A percentile compares a stretch with the other conserved stretches of the same genome.
Conservation (phyloP, 1,140 invertebrate species). For the Matsumurasca onukii region DNA sequence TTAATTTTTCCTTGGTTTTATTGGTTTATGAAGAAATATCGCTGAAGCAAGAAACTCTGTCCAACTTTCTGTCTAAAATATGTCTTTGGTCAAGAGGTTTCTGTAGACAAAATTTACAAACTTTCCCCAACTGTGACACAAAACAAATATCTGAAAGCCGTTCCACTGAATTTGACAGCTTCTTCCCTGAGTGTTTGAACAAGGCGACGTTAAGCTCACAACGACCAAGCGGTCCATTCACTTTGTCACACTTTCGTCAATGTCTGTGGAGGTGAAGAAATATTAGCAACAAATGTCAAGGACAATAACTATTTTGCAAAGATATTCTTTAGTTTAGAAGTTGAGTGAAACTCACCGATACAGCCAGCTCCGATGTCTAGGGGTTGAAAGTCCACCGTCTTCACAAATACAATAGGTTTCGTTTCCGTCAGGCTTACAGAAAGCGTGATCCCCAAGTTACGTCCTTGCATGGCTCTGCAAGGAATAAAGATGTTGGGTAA, state of each 20-base stretch:
- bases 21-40: no score
- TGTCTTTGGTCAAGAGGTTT: no score
- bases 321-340: not conserved
- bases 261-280: slow-evolving; percentile 62
- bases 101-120: no score
- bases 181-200: slow-evolving; percentile 76
- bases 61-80: no score
- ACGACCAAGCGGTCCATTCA: slow-evolving; percentile 72
- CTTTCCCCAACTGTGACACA: no score
- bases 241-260: slow-evolving; percentile 88
- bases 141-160: no score
- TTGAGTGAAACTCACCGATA: slow-evolving; percentile 57
- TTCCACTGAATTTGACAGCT: no score
- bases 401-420: slow-evolving; percentile 93
- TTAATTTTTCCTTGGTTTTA: no score
- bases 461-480: slow-evolving; percentile 82
- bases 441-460: slow-evolving; percentile 86
- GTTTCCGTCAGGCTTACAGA: slow-evolving; percentile 82
- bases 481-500: no score
- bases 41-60: no score
- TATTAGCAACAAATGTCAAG: not conserved
- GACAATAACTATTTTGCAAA: not conserved
- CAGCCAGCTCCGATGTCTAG: slow-evolving; percentile 85
- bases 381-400: slow-evolving; percentile 90
- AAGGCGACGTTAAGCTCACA: slow-evolving; percentile 84